Base-by-base conservation (phyloP, 2,797 vertebrate genomes). In the Ptychadena robeensis region DNA sequence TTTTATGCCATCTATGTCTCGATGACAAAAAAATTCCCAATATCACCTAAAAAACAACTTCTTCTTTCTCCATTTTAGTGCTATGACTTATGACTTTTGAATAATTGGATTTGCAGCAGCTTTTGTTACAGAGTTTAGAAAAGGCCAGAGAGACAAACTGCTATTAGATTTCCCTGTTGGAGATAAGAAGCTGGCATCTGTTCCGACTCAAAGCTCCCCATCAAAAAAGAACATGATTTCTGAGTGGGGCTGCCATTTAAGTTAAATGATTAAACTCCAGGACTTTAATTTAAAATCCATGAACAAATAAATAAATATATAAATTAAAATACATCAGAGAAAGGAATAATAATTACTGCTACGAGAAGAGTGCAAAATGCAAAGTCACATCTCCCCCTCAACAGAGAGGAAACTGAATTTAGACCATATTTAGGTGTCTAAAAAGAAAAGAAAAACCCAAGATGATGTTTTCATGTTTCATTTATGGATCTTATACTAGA, bases 381-480 rank as follows among this genome's bases (percentile, higher is more conserved):
- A 35, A 73, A 59, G 61, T 37, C 59, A 65, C 63, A 40, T 61
- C 59, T 73, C 38, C 68, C 61, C 77, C 82, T 79, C 44, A 4
- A 64, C 53, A 7, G 10, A 32, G 38, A 72, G 12, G 7, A 63
- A 40, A 40, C 48, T 8, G 75, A 32, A 61, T 25, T 32, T 6
- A 27, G 37, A 75, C 37, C 65, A 38, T 18, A 79, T 68, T 75
- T n/a, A 75, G 53, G 61, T 87, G 89, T 88, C 88, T 90, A 87
- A 90, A 85, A 86, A 86, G 91, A 88, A 91, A 88, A 87, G 38
- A 53, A 53, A 9, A 53, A 53, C 44, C 18, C 18, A 14, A 88
- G 25, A 38, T 57, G 4, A 37, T 73, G 25, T 22, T 22, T 30
- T 67, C 38, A 66, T 48, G 27, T 68, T n/a, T 79, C 63, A 27